Evolutionary conservation across 2,888 invertebrate genomes (phyloP).

Genomic region (Dendrolimus pini): DNA sequence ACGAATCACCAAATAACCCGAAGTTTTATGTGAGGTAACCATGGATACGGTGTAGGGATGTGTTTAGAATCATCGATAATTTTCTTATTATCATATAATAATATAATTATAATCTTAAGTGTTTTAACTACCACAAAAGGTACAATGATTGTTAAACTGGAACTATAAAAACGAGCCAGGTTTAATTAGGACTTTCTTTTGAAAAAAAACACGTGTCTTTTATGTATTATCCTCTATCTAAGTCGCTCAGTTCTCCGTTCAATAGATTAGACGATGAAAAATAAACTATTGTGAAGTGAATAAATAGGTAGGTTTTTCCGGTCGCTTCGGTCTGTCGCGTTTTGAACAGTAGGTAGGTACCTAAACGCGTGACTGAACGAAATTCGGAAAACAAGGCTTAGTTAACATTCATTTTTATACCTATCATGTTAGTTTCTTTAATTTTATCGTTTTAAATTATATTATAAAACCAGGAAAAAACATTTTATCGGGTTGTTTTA

Average conservation of each 20-base stretch:
- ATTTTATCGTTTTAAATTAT: too few relatives aligned
- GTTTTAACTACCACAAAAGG: too few relatives aligned
- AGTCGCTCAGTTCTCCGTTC: not conserved
- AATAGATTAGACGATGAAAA: constrained; percentile 1
- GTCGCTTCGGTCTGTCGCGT: constrained; percentile 44
- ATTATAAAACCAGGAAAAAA: too few relatives aligned
- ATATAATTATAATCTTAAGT: too few relatives aligned
- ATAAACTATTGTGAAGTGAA: constrained; percentile 20
- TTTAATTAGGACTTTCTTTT: too few relatives aligned
- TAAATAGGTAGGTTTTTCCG: constrained; percentile 44
- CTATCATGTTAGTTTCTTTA: not conserved
- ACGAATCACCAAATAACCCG: constrained; percentile 34
- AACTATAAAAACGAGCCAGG: too few relatives aligned
- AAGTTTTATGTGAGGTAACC: constrained; percentile 26
- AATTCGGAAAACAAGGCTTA: constrained; percentile 26
- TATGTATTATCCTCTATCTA: too few relatives aligned
- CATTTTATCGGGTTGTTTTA: too few relatives aligned
- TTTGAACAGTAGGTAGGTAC: constrained; percentile 20
- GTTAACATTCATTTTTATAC: not conserved
- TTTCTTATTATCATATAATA: too few relatives aligned
- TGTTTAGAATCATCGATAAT: not conserved
- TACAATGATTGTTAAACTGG: too few relatives aligned
- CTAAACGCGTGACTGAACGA: constrained; percentile 42
- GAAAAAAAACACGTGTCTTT: too few relatives aligned
- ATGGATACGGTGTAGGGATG: constrained; percentile 22